Evolutionary conservation across 2,888 invertebrate genomes (phyloP).

Genomic region (Cerastis leucographa): DNA sequence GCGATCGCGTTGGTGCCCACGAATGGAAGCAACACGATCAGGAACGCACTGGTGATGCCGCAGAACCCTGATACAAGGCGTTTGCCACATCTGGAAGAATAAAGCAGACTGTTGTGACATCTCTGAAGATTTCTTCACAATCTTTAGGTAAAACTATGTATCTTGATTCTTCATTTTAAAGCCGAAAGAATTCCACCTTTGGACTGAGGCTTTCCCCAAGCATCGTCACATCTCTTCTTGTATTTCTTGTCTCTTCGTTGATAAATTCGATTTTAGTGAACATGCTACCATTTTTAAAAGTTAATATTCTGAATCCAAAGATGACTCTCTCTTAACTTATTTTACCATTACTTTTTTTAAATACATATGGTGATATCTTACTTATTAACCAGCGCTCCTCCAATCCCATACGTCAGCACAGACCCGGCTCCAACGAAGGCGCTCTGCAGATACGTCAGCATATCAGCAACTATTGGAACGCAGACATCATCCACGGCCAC

Average conservation of each 20-base stretch:
- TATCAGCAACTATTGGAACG: conserved; percentile 87
- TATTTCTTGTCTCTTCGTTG: background rate
- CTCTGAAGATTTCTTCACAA: background rate
- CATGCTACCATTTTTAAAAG: background rate
- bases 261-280: background rate
- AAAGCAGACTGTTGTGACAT: background rate
- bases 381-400: conserved; percentile 84
- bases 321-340: background rate
- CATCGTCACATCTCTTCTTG: background rate
- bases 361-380: conserved; percentile 51
- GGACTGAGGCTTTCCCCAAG: background rate
- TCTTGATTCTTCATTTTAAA: background rate
- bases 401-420: conserved; percentile 92
- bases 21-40: conserved; percentile 90
- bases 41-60: conserved; percentile 85
- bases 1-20: conserved; percentile 87
- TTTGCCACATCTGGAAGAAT: conserved; percentile 81
- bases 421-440: conserved; percentile 92
- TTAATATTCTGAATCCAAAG: background rate
- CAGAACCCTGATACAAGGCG: conserved; percentile 81
- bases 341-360: background rate
- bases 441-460: conserved; percentile 93
- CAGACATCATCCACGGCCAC: conserved; percentile 71
- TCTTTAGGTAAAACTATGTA: background rate
- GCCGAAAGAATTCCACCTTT: background rate